phyloP scores from a whole-genome alignment of 2,797 vertebrate species.

The Tokudaia tokunoshimensis region DNA sequence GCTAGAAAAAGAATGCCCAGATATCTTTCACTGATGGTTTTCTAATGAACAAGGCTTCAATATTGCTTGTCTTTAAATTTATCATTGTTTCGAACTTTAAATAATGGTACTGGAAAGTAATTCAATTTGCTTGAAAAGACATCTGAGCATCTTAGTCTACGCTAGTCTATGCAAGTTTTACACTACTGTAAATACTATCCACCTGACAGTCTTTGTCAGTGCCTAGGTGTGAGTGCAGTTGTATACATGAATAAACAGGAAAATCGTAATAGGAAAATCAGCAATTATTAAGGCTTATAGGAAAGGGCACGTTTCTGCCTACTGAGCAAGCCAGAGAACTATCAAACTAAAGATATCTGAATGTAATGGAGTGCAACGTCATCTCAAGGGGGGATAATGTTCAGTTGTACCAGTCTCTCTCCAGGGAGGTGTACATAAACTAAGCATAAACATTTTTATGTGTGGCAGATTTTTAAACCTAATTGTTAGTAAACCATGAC shows the following conservation, averaged over 20 bases:
- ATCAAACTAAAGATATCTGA: slow-evolving; percentile 24
- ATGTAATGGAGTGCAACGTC: neutral
- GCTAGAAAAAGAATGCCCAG: neutral
- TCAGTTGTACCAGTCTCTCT: slow-evolving; percentile 56
- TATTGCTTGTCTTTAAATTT: neutral
- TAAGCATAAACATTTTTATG: slow-evolving; percentile 78
- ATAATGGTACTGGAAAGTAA: neutral
- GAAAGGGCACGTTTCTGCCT: neutral
- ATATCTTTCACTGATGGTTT: neutral
- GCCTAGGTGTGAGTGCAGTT: neutral
- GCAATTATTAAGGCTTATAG: neutral
- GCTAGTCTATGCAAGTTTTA: neutral
- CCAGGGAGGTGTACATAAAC: slow-evolving; percentile 63
- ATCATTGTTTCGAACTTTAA: slow-evolving; percentile 9
- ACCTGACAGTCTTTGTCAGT: neutral
- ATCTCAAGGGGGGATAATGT: slow-evolving; percentile 23
- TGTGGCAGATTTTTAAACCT: slow-evolving; percentile 81
- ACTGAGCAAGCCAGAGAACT: neutral
- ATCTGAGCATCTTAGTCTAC: neutral
- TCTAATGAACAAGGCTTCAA: neutral
- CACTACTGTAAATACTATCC: neutral
- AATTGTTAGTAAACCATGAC: slow-evolving; percentile 79
- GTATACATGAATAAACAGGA: neutral
- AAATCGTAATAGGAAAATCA: neutral
- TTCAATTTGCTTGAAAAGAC: neutral